phyloP scores from a whole-genome alignment of 37 sponge, comb jelly and placozoan genomes.

The Cladorhizidae sp. region DNA sequence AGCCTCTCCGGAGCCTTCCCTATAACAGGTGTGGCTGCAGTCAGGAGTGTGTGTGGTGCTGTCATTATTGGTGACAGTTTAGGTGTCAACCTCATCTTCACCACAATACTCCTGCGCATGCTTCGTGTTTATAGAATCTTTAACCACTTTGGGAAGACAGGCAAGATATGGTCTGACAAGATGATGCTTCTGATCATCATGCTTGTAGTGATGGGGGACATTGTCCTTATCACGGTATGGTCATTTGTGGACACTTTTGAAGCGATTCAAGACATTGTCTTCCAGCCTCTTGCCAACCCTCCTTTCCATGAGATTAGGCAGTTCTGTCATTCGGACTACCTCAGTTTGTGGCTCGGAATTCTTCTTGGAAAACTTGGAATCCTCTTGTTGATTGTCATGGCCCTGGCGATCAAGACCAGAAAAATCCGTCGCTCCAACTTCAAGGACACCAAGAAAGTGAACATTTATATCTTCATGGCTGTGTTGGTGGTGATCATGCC shows the following conservation, averaged over 20 bases:
- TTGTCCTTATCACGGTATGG: slow-evolving; percentile 8
- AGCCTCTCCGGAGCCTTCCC: not conserved
- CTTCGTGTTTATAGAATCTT: slow-evolving; percentile 38
- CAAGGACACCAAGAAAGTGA: slow-evolving; percentile 54
- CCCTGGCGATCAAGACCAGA: slow-evolving; percentile 30
- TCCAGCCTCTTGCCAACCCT: not conserved
- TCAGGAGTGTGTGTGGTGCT: not conserved
- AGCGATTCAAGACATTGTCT: not conserved
- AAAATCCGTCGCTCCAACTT: slow-evolving; percentile 29
- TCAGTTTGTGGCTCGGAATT: slow-evolving; percentile 16
- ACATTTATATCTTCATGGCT: slow-evolving; percentile 5
- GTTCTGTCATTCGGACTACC: slow-evolving; percentile 8
- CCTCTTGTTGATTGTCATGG: slow-evolving; percentile 11
- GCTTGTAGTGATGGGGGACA: slow-evolving; percentile 8
- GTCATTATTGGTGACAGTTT: not conserved
- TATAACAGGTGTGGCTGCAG: not conserved
- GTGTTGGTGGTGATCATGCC: not conserved
- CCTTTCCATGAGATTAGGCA: not conserved
- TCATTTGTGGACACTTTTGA: slow-evolving; percentile 2
- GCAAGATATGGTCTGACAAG: slow-evolving; percentile 32
- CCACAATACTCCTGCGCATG: slow-evolving; percentile 28
- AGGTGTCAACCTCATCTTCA: slow-evolving; percentile 27
- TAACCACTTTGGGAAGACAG: slow-evolving; percentile 37
- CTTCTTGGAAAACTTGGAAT: slow-evolving; percentile 3
- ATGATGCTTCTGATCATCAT: slow-evolving; percentile 6